A percentile compares a stretch with the other conserved stretches of the same genome.
These are phyloP conservation scores for Uria lomvia DNA, from an alignment of 2,113 vertebrate genomes.

Conservation along the genomic window DNA sequence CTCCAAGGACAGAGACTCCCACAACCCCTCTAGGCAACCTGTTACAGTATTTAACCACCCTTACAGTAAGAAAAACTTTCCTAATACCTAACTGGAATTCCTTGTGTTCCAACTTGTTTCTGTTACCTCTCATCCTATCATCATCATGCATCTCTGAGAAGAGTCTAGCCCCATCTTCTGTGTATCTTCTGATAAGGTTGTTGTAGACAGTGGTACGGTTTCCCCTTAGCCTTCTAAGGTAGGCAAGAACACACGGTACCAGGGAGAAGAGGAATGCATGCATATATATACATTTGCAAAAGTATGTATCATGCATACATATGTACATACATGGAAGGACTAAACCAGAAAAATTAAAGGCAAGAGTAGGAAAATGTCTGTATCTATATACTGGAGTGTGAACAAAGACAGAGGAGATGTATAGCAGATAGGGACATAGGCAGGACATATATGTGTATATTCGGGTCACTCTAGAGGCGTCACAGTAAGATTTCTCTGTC, in stretches of 20 bases:
- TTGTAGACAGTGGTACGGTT: rapidly evolving
- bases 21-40: background rate
- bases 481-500: background rate
- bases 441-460: background rate
- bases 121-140: background rate
- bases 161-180: background rate
- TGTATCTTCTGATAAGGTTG: background rate
- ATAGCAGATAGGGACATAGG: background rate
- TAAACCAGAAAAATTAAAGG: background rate
- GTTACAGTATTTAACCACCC: background rate
- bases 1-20: background rate
- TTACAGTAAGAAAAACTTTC: background rate
- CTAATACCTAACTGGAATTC: background rate
- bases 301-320: background rate
- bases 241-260: background rate
- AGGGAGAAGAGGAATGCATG: background rate
- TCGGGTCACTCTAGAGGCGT: background rate
- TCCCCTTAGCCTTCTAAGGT: background rate
- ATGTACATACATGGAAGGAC: rapidly evolving
- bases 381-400: background rate
- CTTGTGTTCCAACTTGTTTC: background rate
- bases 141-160: background rate
- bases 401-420: background rate
- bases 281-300: background rate
- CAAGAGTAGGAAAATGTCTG: background rate